A percentile compares a stretch with the other conserved stretches of the same genome.
Conservation (phyloP, 2,113 vertebrate genomes). For the Anoura caudifer region DNA sequence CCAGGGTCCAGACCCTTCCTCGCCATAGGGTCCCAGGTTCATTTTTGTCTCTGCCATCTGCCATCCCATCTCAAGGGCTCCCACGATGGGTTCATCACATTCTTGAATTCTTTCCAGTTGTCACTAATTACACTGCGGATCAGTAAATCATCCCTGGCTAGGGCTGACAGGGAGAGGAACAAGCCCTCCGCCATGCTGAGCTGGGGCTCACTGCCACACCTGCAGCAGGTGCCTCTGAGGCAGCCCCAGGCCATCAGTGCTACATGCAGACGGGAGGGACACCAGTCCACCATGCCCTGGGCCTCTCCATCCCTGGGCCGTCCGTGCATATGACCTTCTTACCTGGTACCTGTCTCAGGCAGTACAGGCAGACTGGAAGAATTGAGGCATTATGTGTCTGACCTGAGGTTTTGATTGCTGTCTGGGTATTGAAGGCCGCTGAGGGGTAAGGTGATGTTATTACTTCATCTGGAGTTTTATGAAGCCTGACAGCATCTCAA, state of each 20-base stretch:
- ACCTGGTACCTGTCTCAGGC: neutral
- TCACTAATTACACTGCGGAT: constrained; percentile 73
- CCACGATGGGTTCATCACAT: constrained; percentile 44
- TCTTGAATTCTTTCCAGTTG: constrained; percentile 73
- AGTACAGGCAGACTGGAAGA: neutral
- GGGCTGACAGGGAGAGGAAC: constrained; percentile 28
- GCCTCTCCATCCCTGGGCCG: neutral
- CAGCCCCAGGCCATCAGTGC: neutral
- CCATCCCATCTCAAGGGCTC: constrained; percentile 37
- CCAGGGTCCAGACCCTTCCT: neutral
- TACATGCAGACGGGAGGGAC: neutral
- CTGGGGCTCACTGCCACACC: neutral
- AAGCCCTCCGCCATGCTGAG: neutral
- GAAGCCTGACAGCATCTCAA: neutral
- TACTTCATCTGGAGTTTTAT: neutral
- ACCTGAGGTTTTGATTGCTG: neutral
- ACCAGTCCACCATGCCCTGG: accelerated
- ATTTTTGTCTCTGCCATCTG: constrained; percentile 68
- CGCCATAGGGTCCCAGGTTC: constrained; percentile 30
- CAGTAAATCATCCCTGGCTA: constrained; percentile 66
- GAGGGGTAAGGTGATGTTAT: neutral
- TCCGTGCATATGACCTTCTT: neutral
- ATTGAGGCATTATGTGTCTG: neutral
- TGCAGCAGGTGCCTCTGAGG: neutral
- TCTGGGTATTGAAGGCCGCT: neutral